Conservation (phyloP, 2,888 invertebrate species). For the Protophormia terraenovae region DNA sequence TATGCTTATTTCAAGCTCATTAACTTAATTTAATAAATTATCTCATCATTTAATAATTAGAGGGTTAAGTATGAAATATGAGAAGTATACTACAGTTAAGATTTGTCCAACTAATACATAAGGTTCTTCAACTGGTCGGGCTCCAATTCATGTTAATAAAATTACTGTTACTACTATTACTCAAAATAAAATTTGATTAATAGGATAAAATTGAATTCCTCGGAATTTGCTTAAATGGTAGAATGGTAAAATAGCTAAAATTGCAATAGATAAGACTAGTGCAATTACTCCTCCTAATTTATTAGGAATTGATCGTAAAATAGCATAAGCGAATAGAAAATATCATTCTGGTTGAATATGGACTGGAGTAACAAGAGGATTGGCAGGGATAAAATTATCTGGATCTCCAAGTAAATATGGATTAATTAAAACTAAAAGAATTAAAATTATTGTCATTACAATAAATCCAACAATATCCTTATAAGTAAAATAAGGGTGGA, state of each 20-base stretch:
- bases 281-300: conserved; percentile 87
- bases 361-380: conserved; percentile 83
- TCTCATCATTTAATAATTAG: conserved; percentile 83
- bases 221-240: conserved; percentile 83
- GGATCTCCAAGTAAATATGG: conserved; percentile 86
- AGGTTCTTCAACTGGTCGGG: conserved; percentile 86
- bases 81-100: conserved; percentile 84
- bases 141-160: conserved; percentile 88
- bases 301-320: conserved; percentile 90
- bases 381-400: conserved; percentile 86
- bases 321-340: conserved; percentile 91
- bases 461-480: conserved; percentile 86
- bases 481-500: conserved; percentile 85
- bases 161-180: conserved; percentile 83
- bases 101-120: conserved; percentile 85
- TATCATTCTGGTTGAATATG: conserved; percentile 94
- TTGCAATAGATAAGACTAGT: conserved; percentile 84
- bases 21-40: conserved; percentile 82
- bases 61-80: conserved; percentile 83
- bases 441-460: conserved; percentile 83
- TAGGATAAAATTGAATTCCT: conserved; percentile 84
- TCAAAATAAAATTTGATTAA: conserved; percentile 85
- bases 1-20: conserved; percentile 86
- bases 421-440: conserved; percentile 82
- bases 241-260: conserved; percentile 85